Conservation (phyloP, 2,113 vertebrate genomes). For the Scophthalmus maximus region DNA sequence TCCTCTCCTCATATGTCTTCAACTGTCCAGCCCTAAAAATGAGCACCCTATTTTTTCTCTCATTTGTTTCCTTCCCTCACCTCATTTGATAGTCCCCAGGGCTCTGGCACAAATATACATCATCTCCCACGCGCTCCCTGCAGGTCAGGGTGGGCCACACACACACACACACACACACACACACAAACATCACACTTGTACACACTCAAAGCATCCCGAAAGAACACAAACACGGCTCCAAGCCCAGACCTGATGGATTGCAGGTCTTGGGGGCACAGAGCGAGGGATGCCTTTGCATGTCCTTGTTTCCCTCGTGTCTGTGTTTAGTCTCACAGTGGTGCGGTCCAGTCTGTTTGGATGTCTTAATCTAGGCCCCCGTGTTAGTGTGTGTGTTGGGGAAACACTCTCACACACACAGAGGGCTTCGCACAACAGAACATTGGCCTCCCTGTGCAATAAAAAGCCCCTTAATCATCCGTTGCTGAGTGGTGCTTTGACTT, state of each 20-base stretch:
- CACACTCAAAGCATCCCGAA: slow-evolving; percentile 37
- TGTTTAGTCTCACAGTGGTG: slow-evolving; percentile 67
- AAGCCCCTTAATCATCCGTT: slow-evolving; percentile 68
- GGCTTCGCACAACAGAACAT: slow-evolving; percentile 16
- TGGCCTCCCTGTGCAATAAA: slow-evolving; percentile 49
- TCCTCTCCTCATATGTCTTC: slow-evolving; percentile 51
- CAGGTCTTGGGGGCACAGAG: slow-evolving; percentile 45
- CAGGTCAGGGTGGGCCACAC: slow-evolving; percentile 36
- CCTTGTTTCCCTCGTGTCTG: slow-evolving; percentile 52
- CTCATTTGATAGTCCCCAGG: slow-evolving; percentile 57
- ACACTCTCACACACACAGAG: slow-evolving; percentile 20
- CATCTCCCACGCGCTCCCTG: slow-evolving; percentile 48
- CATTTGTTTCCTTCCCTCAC: slow-evolving; percentile 37
- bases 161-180: slow-evolving; percentile 66
- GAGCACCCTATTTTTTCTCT: slow-evolving; percentile 31
- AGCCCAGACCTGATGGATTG: slow-evolving; percentile 55
- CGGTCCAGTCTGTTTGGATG: slow-evolving; percentile 31
- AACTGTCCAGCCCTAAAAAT: slow-evolving; percentile 28
- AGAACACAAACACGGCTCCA: slow-evolving; percentile 66
- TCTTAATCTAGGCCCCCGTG: slow-evolving; percentile 28
- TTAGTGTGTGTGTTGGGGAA: slow-evolving; percentile 22
- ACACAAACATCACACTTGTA: slow-evolving; percentile 52
- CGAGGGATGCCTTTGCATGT: slow-evolving; percentile 43
- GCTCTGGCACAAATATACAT: slow-evolving; percentile 65
- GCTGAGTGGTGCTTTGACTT: slow-evolving; percentile 55